Evolutionary conservation across 2,888 invertebrate genomes (phyloP).

Genomic region (Volucella inflata): DNA sequence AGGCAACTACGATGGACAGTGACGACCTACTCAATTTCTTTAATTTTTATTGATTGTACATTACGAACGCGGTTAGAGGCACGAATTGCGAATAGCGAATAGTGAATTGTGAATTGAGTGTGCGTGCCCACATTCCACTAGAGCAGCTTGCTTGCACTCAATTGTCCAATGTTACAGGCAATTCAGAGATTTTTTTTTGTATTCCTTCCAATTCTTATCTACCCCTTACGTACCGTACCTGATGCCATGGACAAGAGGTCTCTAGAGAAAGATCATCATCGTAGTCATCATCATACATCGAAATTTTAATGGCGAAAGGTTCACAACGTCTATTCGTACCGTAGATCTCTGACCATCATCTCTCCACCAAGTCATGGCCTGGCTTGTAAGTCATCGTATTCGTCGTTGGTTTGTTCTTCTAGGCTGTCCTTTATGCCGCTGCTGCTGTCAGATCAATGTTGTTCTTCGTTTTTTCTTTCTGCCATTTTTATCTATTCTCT

Average conservation of each 20-base stretch:
- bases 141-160: slow-evolving; percentile 32
- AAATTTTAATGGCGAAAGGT: slow-evolving; percentile 73
- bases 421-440: slow-evolving; percentile 30
- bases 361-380: no score
- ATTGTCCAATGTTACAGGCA: slow-evolving; percentile 34
- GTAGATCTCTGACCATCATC: slow-evolving; percentile 44
- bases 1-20: slow-evolving; percentile 56
- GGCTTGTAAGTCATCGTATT: slow-evolving; percentile 1
- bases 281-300: slow-evolving; percentile 72
- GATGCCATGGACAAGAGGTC: slow-evolving; percentile 47
- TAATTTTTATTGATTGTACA: slow-evolving; percentile 75
- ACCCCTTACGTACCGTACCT: neutral
- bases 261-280: slow-evolving; percentile 74
- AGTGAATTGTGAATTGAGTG: slow-evolving; percentile 39
- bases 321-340: slow-evolving; percentile 13
- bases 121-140: slow-evolving; percentile 74
- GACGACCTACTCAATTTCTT: slow-evolving; percentile 75
- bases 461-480: slow-evolving; percentile 3
- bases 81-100: neutral
- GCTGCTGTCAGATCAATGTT: slow-evolving; percentile 59
- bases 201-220: no score
- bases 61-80: slow-evolving; percentile 35
- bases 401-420: slow-evolving; percentile 8
- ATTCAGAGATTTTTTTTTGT: slow-evolving; percentile 5
- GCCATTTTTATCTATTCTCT: slow-evolving; percentile 8